Evolutionary conservation across 2,797 vertebrate genomes (phyloP).

Genomic region (Merluccius polli): DNA sequence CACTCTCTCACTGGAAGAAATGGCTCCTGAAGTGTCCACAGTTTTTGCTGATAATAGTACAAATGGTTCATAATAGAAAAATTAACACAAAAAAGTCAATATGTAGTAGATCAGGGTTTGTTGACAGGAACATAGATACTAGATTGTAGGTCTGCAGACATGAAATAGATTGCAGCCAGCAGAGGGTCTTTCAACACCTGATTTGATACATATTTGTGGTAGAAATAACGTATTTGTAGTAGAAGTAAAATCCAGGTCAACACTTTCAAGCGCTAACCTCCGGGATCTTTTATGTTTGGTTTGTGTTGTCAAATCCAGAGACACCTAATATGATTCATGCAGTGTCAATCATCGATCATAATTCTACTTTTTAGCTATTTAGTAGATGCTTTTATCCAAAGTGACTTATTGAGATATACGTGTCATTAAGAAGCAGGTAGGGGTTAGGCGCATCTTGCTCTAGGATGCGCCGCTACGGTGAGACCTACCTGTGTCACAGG

Average conservation of each 20-base stretch:
- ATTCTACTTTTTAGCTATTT: background rate
- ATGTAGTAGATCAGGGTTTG: background rate
- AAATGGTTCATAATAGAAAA: background rate
- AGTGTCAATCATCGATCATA: background rate
- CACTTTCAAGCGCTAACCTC: too few species aligned
- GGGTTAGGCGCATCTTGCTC: background rate
- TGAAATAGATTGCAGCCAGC: background rate
- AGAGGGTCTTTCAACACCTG: background rate
- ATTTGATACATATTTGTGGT: background rate
- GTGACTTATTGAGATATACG: background rate
- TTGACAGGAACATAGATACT: background rate
- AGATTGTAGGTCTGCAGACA: background rate
- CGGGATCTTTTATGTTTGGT: too few species aligned
- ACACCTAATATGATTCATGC: background rate
- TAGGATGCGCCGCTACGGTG: background rate
- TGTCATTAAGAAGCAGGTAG: background rate
- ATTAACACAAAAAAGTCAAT: too few species aligned
- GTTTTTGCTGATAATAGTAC: background rate
- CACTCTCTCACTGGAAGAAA: background rate
- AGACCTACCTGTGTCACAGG: constrained; percentile 84
- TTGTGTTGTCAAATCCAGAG: background rate
- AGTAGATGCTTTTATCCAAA: background rate
- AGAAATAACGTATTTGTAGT: too few species aligned
- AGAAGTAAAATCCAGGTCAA: too few species aligned
- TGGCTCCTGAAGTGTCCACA: background rate